Evolutionary conservation across 2,888 invertebrate species (phyloP).

Genomic region (Thymelicus acteon): DNA sequence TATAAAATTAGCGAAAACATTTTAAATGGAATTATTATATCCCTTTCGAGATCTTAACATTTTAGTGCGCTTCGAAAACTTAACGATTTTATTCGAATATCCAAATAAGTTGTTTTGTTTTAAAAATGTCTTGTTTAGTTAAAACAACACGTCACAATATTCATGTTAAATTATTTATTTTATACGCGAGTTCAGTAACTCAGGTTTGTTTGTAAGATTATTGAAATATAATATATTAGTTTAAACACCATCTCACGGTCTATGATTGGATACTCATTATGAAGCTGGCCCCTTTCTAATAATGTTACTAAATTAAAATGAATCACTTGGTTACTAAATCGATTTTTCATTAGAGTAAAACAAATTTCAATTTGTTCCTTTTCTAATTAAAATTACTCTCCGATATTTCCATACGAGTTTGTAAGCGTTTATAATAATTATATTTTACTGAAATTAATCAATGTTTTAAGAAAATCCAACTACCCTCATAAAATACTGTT

Average conservation of each 20-base stretch:
- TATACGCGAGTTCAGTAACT: constrained; percentile 4
- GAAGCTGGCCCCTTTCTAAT: neutral
- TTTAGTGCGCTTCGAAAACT: constrained; percentile 18
- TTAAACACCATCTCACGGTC: neutral
- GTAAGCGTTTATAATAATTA: no score
- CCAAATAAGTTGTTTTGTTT: constrained; percentile 6
- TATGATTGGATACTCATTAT: neutral
- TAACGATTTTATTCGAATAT: constrained; percentile 13
- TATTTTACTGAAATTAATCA: no score
- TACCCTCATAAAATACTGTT: no score
- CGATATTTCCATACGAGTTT: no score
- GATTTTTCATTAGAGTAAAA: neutral
- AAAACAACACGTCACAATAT: constrained; percentile 14
- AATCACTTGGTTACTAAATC: constrained; percentile 18
- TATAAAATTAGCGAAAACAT: constrained; percentile 35
- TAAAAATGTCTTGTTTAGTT: constrained; percentile 5
- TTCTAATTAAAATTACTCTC: no score
- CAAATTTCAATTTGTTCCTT: no score
- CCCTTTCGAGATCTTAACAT: neutral
- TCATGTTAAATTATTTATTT: constrained; percentile 13
- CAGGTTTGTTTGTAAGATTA: constrained; percentile 2
- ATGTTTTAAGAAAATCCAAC: no score
- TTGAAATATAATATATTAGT: neutral
- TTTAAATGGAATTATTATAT: constrained; percentile 31
- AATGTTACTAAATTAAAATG: neutral